These are phyloP conservation scores for Emydocephalus ijimae DNA, from an alignment of 2,113 vertebrate species.

Conservation along the genomic window DNA sequence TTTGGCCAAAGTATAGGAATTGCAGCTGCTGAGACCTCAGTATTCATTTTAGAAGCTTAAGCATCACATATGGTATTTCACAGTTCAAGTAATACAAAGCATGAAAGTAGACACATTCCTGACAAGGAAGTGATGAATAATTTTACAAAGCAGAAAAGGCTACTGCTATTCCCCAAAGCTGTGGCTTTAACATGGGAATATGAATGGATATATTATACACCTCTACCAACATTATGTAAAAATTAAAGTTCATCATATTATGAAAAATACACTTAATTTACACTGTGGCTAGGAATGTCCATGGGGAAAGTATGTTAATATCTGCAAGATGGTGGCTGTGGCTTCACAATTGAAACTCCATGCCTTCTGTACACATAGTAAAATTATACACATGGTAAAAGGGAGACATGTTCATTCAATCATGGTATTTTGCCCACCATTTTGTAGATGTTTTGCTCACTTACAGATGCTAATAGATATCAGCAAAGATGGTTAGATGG, in stretches of 20 bases:
- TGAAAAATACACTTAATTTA: not conserved
- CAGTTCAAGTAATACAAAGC: not conserved
- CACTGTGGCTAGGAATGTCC: not conserved
- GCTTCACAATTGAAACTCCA: not conserved
- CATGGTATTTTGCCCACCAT: not conserved
- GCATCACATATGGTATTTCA: not conserved
- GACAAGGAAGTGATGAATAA: not conserved
- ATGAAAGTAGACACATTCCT: not conserved
- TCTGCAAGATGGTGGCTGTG: not conserved
- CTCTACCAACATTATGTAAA: not conserved
- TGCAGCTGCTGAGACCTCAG: not conserved
- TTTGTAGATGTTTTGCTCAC: not conserved
- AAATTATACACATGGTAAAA: not conserved
- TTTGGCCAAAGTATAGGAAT: not conserved
- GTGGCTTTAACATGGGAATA: not conserved
- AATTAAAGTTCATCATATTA: not conserved
- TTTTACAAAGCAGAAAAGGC: not conserved
- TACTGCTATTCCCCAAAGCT: not conserved
- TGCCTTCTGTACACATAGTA: not conserved
- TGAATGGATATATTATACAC: not conserved
- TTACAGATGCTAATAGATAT: not conserved
- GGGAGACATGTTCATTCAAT: not conserved
- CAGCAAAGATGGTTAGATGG: not conserved
- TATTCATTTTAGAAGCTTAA: not conserved
- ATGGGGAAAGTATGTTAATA: not conserved